Evolutionary conservation across 2,113 vertebrate genomes (phyloP), one percentile per base, ranked within the genome.

Genomic region (Polypterus senegalus): DNA sequence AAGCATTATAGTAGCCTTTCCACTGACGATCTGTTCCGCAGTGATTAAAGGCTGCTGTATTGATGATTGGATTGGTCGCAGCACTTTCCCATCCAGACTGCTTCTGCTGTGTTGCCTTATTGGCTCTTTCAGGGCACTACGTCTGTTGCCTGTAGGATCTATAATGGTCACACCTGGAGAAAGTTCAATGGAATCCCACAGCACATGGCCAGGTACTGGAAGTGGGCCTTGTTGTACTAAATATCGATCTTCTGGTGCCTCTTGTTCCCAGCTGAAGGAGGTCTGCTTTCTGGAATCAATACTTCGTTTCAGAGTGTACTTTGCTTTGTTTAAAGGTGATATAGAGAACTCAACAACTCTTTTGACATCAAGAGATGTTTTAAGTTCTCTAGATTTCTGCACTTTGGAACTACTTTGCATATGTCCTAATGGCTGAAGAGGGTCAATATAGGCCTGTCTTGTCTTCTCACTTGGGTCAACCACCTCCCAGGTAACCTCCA

Each of bases 101-200:
- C 44, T 48, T 4, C 10, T 7, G 44, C 47, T 27, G 47, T 49
- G 47, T 2, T 64, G 62, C 45, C 46, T 27, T 48, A 47, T 6
- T 43, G 54, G 53, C 1, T 8, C 54, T 57, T 48, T 64, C 5
- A 10, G 6, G 8, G 54, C 49, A 4, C 67, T 65, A 0, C 9
- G 58, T 6, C 43, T 49, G 63, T 62, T 57, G 3, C 45, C 56
- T 44, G 49, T 6, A 0, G 69, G 61, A 46, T 69, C 57, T 60
- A 63, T 58, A 48, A 87, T 5, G 57, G 74, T 78, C 51, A 88
- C 84, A 1, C 85, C 85, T 0, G 83, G 77, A 0, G 74, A 75
- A 59, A 86, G 66, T 6, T 59, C 68, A 45, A 78, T 64, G 3
- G 62, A 59, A 49, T 81, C 77, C 7, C 79, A 64, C 54, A 70